Percentiles rank a stretch among this genome's conserved stretches.
Evolutionary conservation across 1,140 invertebrate genomes (phyloP).

Genomic region (Plectrocnemia conspersa): DNA sequence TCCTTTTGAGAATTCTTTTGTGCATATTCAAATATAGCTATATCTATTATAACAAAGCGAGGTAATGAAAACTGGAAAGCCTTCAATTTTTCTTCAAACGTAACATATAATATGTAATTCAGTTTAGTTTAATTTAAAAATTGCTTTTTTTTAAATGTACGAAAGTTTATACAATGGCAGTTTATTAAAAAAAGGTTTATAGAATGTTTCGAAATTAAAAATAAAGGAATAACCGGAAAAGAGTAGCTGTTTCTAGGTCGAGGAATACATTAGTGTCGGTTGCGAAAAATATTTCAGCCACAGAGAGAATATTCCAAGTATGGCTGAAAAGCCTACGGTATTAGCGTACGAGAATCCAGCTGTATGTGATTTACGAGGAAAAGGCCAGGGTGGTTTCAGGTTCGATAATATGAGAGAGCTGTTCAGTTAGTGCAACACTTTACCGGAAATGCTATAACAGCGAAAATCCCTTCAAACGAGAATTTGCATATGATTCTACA

Average conservation of each 20-base stretch:
- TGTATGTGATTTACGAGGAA: slow-evolving; percentile 19
- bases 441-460: background rate
- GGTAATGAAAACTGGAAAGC: too few species aligned
- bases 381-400: background rate
- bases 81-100: too few species aligned
- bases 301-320: slow-evolving; percentile 1
- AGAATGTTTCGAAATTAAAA: background rate
- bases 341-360: slow-evolving; percentile 14
- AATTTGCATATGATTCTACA: slow-evolving; percentile 4
- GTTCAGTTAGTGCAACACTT: slow-evolving; percentile 7
- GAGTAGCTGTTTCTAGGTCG: slow-evolving; percentile 2
- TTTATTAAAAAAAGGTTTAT: too few species aligned
- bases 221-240: slow-evolving; percentile 1
- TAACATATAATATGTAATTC: too few species aligned
- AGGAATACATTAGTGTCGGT: slow-evolving; percentile 6
- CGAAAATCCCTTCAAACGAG: background rate
- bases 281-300: slow-evolving; percentile 12
- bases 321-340: background rate
- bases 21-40: too few species aligned
- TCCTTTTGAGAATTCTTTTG: too few species aligned
- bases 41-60: too few species aligned
- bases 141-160: too few species aligned
- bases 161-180: too few species aligned
- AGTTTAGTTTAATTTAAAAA: too few species aligned
- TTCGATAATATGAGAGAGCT: slow-evolving; percentile 14